Base-by-base conservation (phyloP, 2,113 vertebrate species). In the Daboia siamensis region DNA sequence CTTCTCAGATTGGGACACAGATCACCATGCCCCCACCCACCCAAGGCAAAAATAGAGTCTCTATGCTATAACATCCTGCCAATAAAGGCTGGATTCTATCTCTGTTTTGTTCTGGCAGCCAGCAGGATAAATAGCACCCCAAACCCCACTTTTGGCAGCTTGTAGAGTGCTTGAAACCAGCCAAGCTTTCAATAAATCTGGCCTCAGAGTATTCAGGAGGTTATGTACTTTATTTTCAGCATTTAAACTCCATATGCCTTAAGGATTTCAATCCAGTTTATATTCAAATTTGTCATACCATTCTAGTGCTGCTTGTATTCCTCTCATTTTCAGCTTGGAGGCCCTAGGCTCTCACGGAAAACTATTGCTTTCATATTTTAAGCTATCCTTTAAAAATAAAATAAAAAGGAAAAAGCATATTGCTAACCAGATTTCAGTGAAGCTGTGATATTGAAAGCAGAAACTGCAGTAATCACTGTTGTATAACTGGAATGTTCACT, bases 91-190 rank as follows among this genome's bases (percentile, higher is more conserved):
- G 46, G 69, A 91, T 93, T 93, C 51, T 64, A 90, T 85, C 94
- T 92, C 87, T 93, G 92, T 74, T 92, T 23, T 55, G 26, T 48
- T 33, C 90, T 86, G 87, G 87, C 86, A 93, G 20, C 87, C 56
- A 48, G 86, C 86, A 93, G 93, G 59, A 90, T 29, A 90, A 20
- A 74, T 24, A 88, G 59, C 69, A 95, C 26, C 85, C 88, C 46
- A 95, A 95, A 93, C 89, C 7, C 3, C 15, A 21, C 29, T 90
- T 95, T 90, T 95, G 93, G 52, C 51, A 69, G 61, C 10, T 10
- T 90, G 94, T 91, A 88, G 89, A 3, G 2, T 64, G 39, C 0
- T 0, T 33, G 20, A 92, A 74, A 0, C 0, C 44, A 95, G 93
- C 92, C 39, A 93, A 44, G 15, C 0, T 29, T 90, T 93, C 92